Conservation (phyloP, 2,888 invertebrate genomes). For the Epinotia brunnichana region DNA sequence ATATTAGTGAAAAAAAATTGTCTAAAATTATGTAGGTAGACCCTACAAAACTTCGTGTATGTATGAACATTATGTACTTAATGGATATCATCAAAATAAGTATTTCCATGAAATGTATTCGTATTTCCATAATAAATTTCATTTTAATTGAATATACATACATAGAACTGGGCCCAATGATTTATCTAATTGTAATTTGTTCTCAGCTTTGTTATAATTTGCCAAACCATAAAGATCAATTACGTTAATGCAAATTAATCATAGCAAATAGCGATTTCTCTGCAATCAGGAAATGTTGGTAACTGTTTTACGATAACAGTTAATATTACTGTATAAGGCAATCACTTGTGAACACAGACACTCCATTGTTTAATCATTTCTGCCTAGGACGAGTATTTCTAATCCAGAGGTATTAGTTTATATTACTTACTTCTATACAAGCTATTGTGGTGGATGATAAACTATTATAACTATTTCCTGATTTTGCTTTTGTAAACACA, state of each 20-base stretch:
- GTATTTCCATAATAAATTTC: too few relatives aligned
- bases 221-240: constrained; percentile 1
- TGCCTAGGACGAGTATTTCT: background rate
- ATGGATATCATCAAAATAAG: too few relatives aligned
- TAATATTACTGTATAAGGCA: background rate
- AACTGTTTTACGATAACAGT: background rate
- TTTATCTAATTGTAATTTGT: background rate
- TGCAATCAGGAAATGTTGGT: constrained; percentile 5
- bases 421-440: too few relatives aligned
- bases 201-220: background rate
- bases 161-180: background rate
- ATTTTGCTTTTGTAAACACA: too few relatives aligned
- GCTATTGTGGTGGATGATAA: background rate
- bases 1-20: too few relatives aligned
- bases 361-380: background rate
- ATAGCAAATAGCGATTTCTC: background rate
- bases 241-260: background rate
- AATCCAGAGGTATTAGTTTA: background rate
- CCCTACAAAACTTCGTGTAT: too few relatives aligned
- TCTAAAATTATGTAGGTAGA: too few relatives aligned
- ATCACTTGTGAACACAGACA: background rate
- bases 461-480: too few relatives aligned
- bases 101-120: too few relatives aligned
- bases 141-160: too few relatives aligned
- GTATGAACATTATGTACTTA: too few relatives aligned